Conservation (phyloP, 2,888 invertebrate species). For the Drosophila limbata region DNA sequence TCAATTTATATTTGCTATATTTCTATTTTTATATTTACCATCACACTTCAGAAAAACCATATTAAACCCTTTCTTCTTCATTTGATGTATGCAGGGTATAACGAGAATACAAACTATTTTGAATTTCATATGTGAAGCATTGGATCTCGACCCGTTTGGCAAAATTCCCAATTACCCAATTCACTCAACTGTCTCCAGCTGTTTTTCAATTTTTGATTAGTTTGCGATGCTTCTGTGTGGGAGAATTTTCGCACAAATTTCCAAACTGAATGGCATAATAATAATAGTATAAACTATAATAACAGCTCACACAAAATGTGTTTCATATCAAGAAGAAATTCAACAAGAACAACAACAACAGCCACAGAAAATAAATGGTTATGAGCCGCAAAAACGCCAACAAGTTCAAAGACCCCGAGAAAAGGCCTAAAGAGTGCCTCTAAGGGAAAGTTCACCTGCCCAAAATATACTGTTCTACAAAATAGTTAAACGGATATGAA, state of each 20-base stretch:
- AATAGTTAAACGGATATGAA: conserved; percentile 73
- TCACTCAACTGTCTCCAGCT: conserved; percentile 47
- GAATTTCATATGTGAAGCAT: conserved; percentile 31
- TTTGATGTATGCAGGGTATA: background rate
- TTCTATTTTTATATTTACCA: no score
- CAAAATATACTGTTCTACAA: conserved; percentile 40
- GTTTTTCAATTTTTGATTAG: conserved; percentile 30
- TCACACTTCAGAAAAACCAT: no score
- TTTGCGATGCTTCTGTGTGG: conserved; percentile 9
- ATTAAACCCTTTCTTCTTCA: background rate
- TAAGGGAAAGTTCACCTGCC: conserved; percentile 20
- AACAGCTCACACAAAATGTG: conserved; percentile 60
- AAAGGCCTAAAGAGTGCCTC: conserved; percentile 3
- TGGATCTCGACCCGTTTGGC: conserved; percentile 40
- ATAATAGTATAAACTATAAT: conserved; percentile 43
- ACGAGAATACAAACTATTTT: conserved; percentile 24
- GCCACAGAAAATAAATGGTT: conserved; percentile 50
- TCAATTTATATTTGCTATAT: no score
- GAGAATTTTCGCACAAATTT: conserved; percentile 12
- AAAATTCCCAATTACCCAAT: conserved; percentile 48
- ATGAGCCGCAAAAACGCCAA: conserved; percentile 70
- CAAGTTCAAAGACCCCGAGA: conserved; percentile 66
- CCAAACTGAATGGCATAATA: conserved; percentile 20
- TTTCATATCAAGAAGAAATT: conserved; percentile 56
- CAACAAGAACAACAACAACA: background rate